Evolutionary conservation across 2,888 invertebrate genomes (phyloP), one percentile per base, ranked within the genome.

Genomic region (Oegoconia quadripuncta): DNA sequence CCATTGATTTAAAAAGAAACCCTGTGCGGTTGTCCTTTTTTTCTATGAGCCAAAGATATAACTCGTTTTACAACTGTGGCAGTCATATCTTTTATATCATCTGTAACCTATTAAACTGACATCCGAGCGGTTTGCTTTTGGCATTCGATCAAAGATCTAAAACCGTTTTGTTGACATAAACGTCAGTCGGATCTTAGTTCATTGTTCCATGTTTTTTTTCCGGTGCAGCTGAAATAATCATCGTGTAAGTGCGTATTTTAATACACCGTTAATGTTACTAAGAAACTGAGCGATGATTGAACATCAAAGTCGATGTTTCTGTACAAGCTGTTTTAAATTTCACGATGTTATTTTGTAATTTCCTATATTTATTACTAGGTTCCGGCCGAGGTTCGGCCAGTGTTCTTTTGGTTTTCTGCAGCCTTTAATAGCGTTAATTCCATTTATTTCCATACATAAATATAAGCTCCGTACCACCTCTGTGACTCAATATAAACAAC

Each of bases 101-200:
- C 47, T 50, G 55, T 56, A 56, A 62, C 55, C 62, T 58, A 72
- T 67, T 62, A 67, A 58, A 61, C 52, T 51, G 58, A 60, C 63
- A 59, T 46, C 45, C 15, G 44, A 39, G 59, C 51, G 55, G 66
- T 55, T 59, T 52, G 49, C 44, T 46, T 42, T 63, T 75, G 75
- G 74, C 75, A 71, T 65, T 65, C 50, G 70, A 74, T 77, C 74
- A 76, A 76, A 71, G 65, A 64, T 64, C 56, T 65, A 58, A 69
- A 69, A 64, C 55, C 41, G 55, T 61, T 62, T 67, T 68, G 69
- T 64, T 72, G 65, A 66, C 59, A 55, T 52, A 49, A 52, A 56
- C 57, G 64, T 59, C 66, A 58, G 49, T 66, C 59, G 55, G 40
- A 46, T 45, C 52, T 43, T 49, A 44, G 42, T 45, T 52, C 54